These are phyloP conservation scores for Athrips mouffetella DNA, from an alignment of 2,888 invertebrate genomes.

Conservation along the genomic window DNA sequence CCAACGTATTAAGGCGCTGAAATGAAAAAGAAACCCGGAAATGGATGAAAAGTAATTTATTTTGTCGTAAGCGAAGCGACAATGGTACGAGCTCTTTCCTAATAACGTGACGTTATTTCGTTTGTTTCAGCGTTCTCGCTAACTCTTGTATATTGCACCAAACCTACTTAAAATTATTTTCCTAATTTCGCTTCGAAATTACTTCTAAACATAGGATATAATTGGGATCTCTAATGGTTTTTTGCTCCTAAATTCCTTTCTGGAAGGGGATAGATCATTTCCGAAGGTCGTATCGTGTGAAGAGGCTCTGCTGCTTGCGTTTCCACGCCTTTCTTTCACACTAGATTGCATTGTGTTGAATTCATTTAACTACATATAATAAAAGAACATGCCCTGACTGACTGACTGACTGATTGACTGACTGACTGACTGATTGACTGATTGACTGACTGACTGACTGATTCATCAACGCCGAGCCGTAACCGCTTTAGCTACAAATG, in stretches of 20 bases:
- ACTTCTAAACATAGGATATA: constrained; percentile 51
- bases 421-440: no score
- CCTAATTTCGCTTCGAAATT: constrained; percentile 49
- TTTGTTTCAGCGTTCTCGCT: constrained; percentile 12
- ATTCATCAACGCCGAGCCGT: no score
- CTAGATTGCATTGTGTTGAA: constrained; percentile 16
- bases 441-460: no score
- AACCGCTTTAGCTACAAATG: no score
- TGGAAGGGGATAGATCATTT: constrained; percentile 33
- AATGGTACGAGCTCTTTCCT: constrained; percentile 30
- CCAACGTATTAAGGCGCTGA: constrained; percentile 60
- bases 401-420: no score
- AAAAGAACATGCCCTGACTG: no score
- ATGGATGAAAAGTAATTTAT: constrained; percentile 66
- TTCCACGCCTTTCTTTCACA: constrained; percentile 16
- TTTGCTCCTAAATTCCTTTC: constrained; percentile 47
- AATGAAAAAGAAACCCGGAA: constrained; percentile 63
- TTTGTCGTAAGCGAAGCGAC: constrained; percentile 47
- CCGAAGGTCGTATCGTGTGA: constrained; percentile 30
- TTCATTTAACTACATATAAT: no score
- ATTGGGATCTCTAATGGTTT: constrained; percentile 50
- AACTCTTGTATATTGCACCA: constrained; percentile 23
- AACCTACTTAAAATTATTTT: constrained; percentile 45
- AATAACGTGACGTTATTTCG: constrained; percentile 26
- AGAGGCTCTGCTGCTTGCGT: constrained; percentile 22